Evolutionary conservation across 2,797 vertebrate species (phyloP).

Genomic region (Limosa lapponica): DNA sequence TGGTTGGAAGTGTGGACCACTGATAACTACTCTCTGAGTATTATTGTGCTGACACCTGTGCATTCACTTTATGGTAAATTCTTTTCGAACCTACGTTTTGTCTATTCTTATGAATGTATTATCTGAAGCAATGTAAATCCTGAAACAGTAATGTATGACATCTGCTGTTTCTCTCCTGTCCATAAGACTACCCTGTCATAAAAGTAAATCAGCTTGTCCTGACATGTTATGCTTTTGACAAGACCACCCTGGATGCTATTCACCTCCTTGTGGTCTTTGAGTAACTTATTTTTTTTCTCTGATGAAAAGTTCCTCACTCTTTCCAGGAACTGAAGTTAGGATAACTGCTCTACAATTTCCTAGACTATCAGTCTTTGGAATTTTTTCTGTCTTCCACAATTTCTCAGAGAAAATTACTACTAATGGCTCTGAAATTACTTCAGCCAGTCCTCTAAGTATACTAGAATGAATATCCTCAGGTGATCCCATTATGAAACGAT

Average conservation of each 20-base stretch:
- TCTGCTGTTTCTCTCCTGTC: not conserved
- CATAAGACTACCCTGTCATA: not conserved
- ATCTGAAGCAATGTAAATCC: not conserved
- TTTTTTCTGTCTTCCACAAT: not conserved
- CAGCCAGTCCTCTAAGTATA: not conserved
- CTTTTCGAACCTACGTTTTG: not conserved
- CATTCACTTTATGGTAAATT: not conserved
- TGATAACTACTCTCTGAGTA: not conserved
- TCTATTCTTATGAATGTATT: not conserved
- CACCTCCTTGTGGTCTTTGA: not conserved
- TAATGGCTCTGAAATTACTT: not conserved
- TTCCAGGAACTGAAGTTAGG: not conserved
- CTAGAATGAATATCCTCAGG: not conserved
- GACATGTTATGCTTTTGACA: not conserved
- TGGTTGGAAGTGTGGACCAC: not conserved
- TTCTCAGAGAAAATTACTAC: not conserved
- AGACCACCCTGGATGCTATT: not conserved
- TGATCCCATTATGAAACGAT: not conserved
- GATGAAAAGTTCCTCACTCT: not conserved
- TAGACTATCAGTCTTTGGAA: not conserved
- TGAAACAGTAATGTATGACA: not conserved
- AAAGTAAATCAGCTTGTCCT: not conserved
- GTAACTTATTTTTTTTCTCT: not conserved
- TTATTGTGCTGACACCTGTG: not conserved
- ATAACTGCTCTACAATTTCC: not conserved